Conservation (phyloP, 1,140 invertebrate species). For the Solenopsis fugax region DNA sequence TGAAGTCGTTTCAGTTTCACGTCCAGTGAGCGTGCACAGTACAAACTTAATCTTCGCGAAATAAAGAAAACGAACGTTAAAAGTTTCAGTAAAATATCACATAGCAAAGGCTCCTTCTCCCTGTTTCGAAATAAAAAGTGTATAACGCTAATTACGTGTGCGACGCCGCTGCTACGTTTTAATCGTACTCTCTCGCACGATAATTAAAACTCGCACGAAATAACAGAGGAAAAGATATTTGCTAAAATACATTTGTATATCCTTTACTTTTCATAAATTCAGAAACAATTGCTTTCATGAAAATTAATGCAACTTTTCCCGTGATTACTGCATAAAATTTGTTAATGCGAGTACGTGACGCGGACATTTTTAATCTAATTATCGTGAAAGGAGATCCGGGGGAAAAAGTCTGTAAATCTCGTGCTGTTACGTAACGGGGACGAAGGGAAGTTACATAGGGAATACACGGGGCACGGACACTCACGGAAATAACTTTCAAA, state of each 20-base stretch:
- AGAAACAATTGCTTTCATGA: not conserved
- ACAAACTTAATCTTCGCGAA: slow-evolving; percentile 41
- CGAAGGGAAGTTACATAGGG: too few species aligned
- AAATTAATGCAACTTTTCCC: not conserved
- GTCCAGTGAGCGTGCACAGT: not conserved
- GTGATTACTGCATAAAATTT: slow-evolving; percentile 23
- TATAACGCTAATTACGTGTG: slow-evolving; percentile 30
- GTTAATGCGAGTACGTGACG: not conserved
- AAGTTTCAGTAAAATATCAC: slow-evolving; percentile 29
- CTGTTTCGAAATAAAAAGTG: not conserved
- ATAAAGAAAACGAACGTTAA: slow-evolving; percentile 44
- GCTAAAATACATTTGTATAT: not conserved
- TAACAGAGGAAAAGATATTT: not conserved
- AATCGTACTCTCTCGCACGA: not conserved
- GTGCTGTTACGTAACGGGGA: slow-evolving; percentile 28
- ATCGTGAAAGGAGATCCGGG: not conserved
- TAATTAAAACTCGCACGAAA: not conserved
- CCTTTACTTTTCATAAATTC: not conserved
- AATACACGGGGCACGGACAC: not conserved
- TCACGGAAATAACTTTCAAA: slow-evolving; percentile 53
- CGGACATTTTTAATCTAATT: slow-evolving; percentile 32
- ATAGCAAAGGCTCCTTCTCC: not conserved
- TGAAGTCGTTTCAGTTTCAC: slow-evolving; percentile 44
- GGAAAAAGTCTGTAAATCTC: slow-evolving; percentile 31
- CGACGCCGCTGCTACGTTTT: not conserved